Evolutionary conservation across 64 coral and sea anemone genomes (phyloP).

Genomic region (Hydrozoanthus tunicans): DNA sequence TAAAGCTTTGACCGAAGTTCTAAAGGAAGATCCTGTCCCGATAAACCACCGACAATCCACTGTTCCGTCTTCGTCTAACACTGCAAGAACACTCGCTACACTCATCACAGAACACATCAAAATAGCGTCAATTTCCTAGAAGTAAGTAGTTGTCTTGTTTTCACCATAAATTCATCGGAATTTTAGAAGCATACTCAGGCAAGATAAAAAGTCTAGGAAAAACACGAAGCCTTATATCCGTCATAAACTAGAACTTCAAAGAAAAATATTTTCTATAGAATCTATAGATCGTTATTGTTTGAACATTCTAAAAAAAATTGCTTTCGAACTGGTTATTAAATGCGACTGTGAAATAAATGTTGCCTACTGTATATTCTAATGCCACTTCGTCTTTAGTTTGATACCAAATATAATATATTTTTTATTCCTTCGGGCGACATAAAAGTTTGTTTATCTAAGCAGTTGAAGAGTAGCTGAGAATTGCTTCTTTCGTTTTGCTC

Average conservation of each 20-base stretch:
- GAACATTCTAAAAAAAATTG: neutral
- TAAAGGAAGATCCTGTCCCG: conserved; percentile 68
- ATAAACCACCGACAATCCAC: conserved; percentile 3
- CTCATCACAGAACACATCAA: conserved; percentile 47
- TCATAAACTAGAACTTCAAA: too few species aligned
- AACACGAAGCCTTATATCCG: too few species aligned
- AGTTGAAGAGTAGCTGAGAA: neutral
- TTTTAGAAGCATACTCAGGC: neutral
- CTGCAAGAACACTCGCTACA: conserved; percentile 14
- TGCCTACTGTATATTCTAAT: neutral
- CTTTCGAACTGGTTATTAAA: neutral
- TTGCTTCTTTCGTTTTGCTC: neutral
- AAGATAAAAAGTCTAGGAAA: neutral
- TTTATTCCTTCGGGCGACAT: neutral
- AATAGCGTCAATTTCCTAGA: conserved; percentile 34
- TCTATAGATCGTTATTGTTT: too few species aligned
- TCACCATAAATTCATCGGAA: neutral
- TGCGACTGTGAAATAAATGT: neutral
- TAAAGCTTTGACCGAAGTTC: conserved; percentile 92
- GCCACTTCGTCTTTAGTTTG: neutral
- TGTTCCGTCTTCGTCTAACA: neutral
- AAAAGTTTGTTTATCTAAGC: neutral
- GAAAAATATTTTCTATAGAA: too few species aligned
- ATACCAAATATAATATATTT: neutral
- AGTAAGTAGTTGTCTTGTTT: neutral